A percentile compares a stretch with the other conserved stretches of the same genome.
Conservation (phyloP, 2,113 vertebrate genomes). For the Oryzias curvinotus region DNA sequence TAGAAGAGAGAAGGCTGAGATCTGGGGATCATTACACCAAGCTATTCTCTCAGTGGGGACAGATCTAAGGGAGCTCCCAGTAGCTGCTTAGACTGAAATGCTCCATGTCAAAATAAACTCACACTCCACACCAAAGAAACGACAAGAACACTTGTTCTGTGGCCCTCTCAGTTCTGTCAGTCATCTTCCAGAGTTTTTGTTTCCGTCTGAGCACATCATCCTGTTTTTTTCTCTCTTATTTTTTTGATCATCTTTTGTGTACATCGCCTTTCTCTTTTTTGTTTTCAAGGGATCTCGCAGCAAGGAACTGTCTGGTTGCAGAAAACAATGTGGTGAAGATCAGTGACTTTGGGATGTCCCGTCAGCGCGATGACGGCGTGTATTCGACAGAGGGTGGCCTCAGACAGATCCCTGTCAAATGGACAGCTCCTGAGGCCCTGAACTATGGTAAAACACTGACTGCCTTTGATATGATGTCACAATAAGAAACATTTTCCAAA, state of each 20-base stretch:
- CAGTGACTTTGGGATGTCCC: slow-evolving; percentile 98
- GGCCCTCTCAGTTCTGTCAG: background rate
- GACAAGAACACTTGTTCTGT: slow-evolving; percentile 15
- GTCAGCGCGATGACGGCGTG: slow-evolving; percentile 88
- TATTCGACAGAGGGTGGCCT: slow-evolving; percentile 88
- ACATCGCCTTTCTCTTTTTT: background rate
- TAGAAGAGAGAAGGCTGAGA: slow-evolving; percentile 9
- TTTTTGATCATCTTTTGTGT: background rate
- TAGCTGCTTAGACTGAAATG: slow-evolving; percentile 29
- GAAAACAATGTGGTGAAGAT: slow-evolving; percentile 90
- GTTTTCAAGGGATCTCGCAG: slow-evolving; percentile 87
- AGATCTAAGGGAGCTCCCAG: slow-evolving; percentile 36
- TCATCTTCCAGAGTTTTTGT: background rate
- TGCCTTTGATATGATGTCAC: slow-evolving; percentile 8
- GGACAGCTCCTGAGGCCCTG: slow-evolving; percentile 95
- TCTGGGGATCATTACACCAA: slow-evolving; percentile 34
- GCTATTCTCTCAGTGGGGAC: slow-evolving; percentile 36
- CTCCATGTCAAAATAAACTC: slow-evolving; percentile 41
- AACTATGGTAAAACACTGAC: slow-evolving; percentile 82
- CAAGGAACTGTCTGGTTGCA: slow-evolving; percentile 93
- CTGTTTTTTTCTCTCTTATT: slow-evolving; percentile 1
- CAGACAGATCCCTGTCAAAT: slow-evolving; percentile 94
- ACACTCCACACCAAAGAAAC: slow-evolving; percentile 20
- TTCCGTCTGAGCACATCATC: background rate
- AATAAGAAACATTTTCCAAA: background rate